Conservation (phyloP, 2,888 invertebrate genomes). For the Ditula angustiorana region DNA sequence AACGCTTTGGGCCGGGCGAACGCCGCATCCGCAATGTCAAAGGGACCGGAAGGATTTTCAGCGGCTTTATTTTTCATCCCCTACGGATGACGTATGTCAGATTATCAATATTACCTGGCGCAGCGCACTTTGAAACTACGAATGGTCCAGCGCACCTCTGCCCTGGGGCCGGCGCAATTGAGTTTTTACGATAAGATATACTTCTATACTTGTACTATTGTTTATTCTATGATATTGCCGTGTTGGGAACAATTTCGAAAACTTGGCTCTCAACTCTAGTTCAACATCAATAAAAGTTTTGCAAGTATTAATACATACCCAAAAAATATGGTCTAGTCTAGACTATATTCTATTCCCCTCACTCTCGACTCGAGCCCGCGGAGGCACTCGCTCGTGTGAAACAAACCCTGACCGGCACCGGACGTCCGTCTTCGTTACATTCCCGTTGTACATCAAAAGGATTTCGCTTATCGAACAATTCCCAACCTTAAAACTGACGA, state of each 20-base stretch:
- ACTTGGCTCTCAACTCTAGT: background rate
- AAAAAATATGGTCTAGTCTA: constrained; percentile 32
- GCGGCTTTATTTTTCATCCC: constrained; percentile 53
- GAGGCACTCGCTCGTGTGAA: constrained; percentile 76
- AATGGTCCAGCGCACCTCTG: no score
- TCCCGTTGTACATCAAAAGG: constrained; percentile 84
- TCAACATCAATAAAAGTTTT: background rate
- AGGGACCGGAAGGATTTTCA: constrained; percentile 78
- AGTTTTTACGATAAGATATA: no score
- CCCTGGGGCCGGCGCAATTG: no score
- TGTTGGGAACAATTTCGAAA: background rate
- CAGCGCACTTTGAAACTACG: no score
- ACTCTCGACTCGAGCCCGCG: constrained; percentile 53
- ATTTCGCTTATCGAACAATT: constrained; percentile 59
- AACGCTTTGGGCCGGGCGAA: constrained; percentile 69
- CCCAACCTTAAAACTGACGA: constrained; percentile 64
- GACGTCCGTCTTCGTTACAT: constrained; percentile 85
- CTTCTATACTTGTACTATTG: no score
- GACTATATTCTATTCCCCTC: constrained; percentile 44
- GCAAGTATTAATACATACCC: no score
- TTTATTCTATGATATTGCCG: no score
- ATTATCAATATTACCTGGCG: constrained; percentile 6
- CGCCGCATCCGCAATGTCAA: constrained; percentile 67
- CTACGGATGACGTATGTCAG: constrained; percentile 44
- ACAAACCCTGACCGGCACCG: constrained; percentile 85